Conservation (phyloP, 2,888 invertebrate genomes). For the Epinotia brunnichana region DNA sequence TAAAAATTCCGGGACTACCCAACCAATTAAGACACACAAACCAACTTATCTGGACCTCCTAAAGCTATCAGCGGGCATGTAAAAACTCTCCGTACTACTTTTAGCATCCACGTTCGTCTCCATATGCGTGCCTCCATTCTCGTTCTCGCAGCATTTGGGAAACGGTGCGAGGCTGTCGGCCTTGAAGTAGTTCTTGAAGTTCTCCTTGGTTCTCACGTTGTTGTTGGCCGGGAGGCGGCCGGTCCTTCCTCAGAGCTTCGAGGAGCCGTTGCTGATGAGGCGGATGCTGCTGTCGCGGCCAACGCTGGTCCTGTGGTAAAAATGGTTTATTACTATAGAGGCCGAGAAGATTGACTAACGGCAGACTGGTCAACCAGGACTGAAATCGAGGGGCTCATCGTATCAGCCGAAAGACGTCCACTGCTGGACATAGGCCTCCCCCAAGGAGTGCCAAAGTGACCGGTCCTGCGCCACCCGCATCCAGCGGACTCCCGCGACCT, state of each 20-base stretch:
- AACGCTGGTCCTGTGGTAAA: conserved; percentile 66
- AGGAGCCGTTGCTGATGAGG: conserved; percentile 74
- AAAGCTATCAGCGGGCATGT: conserved; percentile 62
- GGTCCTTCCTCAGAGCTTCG: conserved; percentile 76
- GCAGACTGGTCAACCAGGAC: too few relatives aligned
- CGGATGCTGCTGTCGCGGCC: conserved; percentile 78
- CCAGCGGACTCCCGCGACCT: too few relatives aligned
- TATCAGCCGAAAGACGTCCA: too few relatives aligned
- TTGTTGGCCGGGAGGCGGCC: conserved; percentile 67
- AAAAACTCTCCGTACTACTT: conserved; percentile 71
- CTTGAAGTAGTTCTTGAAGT: conserved; percentile 70
- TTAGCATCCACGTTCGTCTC: conserved; percentile 60
- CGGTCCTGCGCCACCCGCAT: too few relatives aligned
- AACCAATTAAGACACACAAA: neutral
- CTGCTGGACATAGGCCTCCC: too few relatives aligned
- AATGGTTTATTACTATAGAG: neutral
- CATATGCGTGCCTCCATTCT: conserved; percentile 60
- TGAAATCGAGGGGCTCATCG: too few relatives aligned
- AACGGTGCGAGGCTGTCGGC: conserved; percentile 67
- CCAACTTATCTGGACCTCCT: conserved; percentile 48
- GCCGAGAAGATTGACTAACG: too few relatives aligned
- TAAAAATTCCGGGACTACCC: neutral
- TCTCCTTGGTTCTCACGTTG: conserved; percentile 68
- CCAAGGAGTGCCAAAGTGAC: too few relatives aligned
- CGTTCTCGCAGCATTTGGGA: conserved; percentile 75